Evolutionary conservation across 2,113 vertebrate species (phyloP).

Genomic region (Myiopsitta monachus): DNA sequence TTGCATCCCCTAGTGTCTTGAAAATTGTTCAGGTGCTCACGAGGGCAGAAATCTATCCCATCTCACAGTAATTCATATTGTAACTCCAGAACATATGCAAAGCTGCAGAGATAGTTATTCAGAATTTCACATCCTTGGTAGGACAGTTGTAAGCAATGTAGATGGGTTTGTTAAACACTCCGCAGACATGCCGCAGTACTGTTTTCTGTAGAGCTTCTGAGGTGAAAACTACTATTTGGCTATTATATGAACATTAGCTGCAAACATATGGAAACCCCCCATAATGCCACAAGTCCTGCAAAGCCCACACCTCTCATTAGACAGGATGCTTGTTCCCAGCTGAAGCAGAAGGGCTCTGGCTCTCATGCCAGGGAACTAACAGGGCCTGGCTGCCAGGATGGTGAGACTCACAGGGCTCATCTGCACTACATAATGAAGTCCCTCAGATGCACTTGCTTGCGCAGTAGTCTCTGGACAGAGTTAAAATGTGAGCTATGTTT

Average conservation of each 20-base stretch:
- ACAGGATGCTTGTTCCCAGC: background rate
- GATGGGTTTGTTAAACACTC: background rate
- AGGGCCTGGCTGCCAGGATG: background rate
- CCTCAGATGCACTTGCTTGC: background rate
- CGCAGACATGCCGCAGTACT: background rate
- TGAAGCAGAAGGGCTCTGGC: background rate
- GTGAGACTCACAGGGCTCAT: background rate
- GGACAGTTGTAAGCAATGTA: background rate
- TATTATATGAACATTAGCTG: rapidly evolving
- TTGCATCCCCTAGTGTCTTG: background rate
- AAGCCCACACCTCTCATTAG: background rate
- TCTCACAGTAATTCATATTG: rapidly evolving
- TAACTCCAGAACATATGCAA: rapidly evolving
- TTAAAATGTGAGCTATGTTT: background rate
- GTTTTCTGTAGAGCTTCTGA: background rate
- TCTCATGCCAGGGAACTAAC: rapidly evolving
- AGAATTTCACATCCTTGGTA: rapidly evolving
- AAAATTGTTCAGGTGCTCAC: background rate
- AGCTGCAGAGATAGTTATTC: background rate
- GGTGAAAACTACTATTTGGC: background rate
- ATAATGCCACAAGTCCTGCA: rapidly evolving
- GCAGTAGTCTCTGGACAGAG: background rate
- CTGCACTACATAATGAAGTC: rapidly evolving
- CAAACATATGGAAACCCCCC: background rate
- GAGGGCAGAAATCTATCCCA: background rate